Percentiles rank a stretch among this genome's conserved stretches.
phyloP scores from a whole-genome alignment of 2,797 vertebrate genomes.

The Borostomias antarcticus region DNA sequence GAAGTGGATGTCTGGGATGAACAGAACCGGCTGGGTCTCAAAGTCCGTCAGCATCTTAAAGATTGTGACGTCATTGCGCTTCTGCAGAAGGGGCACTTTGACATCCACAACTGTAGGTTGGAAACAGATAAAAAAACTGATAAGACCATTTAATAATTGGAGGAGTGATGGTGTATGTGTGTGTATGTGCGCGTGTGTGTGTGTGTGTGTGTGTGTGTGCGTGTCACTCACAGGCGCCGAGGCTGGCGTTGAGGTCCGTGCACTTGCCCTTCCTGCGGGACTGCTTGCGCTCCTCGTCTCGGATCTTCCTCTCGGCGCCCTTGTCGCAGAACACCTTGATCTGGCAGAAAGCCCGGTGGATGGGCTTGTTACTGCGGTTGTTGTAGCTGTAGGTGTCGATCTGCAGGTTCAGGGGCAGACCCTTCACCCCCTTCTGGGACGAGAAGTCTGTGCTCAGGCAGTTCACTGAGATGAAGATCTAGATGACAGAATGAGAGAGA shows the following conservation, averaged over 20 bases:
- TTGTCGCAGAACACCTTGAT: constrained; percentile 99
- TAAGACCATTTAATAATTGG: background rate
- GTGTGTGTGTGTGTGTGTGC: background rate
- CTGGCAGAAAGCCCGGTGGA: constrained; percentile 95
- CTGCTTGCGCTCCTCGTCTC: constrained; percentile 98
- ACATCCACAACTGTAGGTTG: constrained; percentile 81
- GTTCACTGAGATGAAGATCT: constrained; percentile 99
- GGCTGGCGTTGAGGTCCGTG: constrained; percentile 75
- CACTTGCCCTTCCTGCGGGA: constrained; percentile 97
- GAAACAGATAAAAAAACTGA: background rate
- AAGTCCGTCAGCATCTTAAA: constrained; percentile 93
- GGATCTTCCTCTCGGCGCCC: constrained; percentile 97
- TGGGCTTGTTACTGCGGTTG: constrained; percentile 98
- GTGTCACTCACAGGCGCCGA: constrained; percentile 74
- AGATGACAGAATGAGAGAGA: constrained; percentile 11
- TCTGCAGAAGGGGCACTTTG: constrained; percentile 90
- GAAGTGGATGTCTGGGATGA: constrained; percentile 96
- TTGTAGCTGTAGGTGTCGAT: constrained; percentile 99
- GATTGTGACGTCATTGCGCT: constrained; percentile 90
- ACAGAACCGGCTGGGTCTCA: constrained; percentile 95
- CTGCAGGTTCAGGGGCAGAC: constrained; percentile 94
- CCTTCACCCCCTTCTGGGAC: constrained; percentile 98
- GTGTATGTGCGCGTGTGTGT: background rate
- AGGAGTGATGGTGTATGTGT: background rate
- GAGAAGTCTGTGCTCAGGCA: constrained; percentile 99